Evolutionary conservation across 2,888 invertebrate species (phyloP).

Genomic region (Drosophila fulvimacula): DNA sequence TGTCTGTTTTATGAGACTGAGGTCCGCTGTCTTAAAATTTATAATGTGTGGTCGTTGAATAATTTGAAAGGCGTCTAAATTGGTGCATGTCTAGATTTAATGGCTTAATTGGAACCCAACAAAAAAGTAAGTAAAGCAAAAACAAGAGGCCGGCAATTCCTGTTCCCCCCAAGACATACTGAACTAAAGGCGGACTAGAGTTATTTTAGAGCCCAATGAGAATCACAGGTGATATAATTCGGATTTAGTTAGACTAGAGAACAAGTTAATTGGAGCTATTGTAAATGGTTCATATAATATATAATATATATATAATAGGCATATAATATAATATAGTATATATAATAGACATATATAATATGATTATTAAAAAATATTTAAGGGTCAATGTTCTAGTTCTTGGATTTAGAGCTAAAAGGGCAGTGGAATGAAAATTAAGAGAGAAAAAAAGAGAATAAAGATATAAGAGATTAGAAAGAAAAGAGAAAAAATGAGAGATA

Average conservation of each 20-base stretch:
- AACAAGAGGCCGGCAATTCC: constrained; percentile 2
- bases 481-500: too few relatives aligned
- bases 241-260: neutral
- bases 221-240: neutral
- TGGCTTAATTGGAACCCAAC: constrained; percentile 70
- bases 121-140: neutral
- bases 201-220: neutral
- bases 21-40: constrained; percentile 72
- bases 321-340: too few relatives aligned
- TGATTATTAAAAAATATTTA: neutral
- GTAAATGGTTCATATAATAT: neutral
- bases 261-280: neutral
- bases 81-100: constrained; percentile 79
- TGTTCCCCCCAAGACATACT: neutral
- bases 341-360: neutral
- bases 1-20: constrained; percentile 52
- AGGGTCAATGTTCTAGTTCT: neutral
- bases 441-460: neutral
- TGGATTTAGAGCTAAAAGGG: neutral
- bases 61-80: constrained; percentile 81
- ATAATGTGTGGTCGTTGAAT: constrained; percentile 84
- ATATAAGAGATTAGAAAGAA: rapidly evolving
- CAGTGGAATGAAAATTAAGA: neutral
- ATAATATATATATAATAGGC: neutral
- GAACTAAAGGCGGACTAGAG: constrained; percentile 9